Percentiles rank a stretch among this genome's conserved stretches.
Evolutionary conservation across 2,888 invertebrate genomes (phyloP).

Genomic region (Drosophila mimetica): DNA sequence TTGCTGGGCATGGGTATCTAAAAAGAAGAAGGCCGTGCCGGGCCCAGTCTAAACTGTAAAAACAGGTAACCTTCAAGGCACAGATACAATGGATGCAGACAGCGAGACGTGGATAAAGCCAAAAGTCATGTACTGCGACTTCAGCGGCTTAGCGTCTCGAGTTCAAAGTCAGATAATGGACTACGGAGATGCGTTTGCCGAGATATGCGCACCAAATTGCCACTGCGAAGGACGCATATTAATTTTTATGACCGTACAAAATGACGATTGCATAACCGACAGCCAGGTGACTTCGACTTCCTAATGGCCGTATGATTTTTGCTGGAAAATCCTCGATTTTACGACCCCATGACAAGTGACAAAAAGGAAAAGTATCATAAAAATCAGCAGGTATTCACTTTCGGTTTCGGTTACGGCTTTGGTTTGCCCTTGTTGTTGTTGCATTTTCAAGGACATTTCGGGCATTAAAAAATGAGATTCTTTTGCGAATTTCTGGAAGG

Average conservation of each 20-base stretch:
- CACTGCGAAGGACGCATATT: conserved; percentile 81
- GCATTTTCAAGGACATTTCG: conserved; percentile 76
- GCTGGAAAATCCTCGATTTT: conserved; percentile 47
- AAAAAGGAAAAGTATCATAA: conserved; percentile 41
- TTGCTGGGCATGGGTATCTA: conserved; percentile 40
- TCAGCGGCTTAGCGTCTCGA: conserved; percentile 29
- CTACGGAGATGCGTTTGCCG: conserved; percentile 37
- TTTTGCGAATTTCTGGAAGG: conserved; percentile 9
- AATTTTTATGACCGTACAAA: conserved; percentile 81
- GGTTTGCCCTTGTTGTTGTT: conserved; percentile 53
- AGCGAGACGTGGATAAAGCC: conserved; percentile 56
- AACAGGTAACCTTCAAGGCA: conserved; percentile 71
- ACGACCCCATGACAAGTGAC: conserved; percentile 67
- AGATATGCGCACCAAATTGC: conserved; percentile 69
- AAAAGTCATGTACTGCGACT: conserved; percentile 66
- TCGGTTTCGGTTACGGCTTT: conserved; percentile 24
- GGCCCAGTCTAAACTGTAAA: conserved; percentile 62
- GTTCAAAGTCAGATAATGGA: conserved; percentile 54
- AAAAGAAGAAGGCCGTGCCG: conserved; percentile 44
- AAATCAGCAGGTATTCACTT: conserved; percentile 72
- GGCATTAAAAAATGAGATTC: conserved; percentile 61
- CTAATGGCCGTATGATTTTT: conserved; percentile 59
- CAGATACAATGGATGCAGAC: conserved; percentile 43
- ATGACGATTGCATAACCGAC: conserved; percentile 77
- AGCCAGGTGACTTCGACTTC: conserved; percentile 74